Evolutionary conservation across 64 coral and sea anemone genomes (phyloP).

Genomic region (Montipora sp.): DNA sequence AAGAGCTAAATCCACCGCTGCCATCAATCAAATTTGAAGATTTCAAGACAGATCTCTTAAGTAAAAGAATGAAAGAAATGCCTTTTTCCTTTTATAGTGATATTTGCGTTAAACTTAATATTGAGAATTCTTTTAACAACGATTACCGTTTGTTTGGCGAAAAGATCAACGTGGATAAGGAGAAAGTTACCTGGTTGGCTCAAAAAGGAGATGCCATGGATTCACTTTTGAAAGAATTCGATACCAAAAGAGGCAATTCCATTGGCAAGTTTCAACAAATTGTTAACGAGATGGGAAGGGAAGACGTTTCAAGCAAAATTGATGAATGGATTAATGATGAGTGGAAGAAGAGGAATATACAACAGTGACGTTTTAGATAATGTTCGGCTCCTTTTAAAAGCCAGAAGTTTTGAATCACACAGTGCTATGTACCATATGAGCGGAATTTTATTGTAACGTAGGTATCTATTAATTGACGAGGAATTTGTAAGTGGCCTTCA

Average conservation of each 20-base stretch:
- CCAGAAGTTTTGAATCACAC: no score
- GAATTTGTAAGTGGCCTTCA: no score
- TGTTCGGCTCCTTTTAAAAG: no score
- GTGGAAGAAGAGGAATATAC: not conserved
- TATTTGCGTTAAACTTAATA: not conserved
- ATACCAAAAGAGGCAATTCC: not conserved
- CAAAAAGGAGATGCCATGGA: not conserved
- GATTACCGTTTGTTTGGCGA: not conserved
- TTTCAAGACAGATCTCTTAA: not conserved
- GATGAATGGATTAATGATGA: constrained; percentile 4
- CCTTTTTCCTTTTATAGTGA: not conserved
- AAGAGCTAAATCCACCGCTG: no score
- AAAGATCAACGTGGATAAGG: not conserved
- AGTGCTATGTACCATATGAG: no score
- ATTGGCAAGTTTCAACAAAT: not conserved
- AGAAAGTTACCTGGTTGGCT: not conserved
- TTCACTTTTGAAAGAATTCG: not conserved
- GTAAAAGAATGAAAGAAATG: not conserved
- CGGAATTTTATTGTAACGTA: no score
- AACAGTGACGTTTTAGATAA: no score
- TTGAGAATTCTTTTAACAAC: not conserved
- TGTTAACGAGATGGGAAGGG: not conserved
- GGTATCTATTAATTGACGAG: no score
- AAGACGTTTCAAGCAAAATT: not conserved
- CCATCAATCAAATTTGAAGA: no score